Evolutionary conservation across 2,888 invertebrate species (phyloP).

Genomic region (Onthophagus sagittarius): DNA sequence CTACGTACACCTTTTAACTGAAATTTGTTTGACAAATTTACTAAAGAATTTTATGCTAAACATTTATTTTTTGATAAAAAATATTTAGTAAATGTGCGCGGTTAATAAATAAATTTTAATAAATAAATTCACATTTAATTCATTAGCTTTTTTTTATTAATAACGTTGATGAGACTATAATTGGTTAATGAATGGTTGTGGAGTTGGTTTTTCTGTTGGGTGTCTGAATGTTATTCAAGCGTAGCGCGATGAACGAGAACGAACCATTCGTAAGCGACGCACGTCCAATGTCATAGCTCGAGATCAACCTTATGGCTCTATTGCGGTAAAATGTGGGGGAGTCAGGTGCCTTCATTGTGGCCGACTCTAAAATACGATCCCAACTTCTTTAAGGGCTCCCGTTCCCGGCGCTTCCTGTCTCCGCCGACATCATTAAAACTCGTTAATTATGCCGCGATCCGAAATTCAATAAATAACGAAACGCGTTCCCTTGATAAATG

Average conservation of each 20-base stretch:
- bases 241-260: conserved; percentile 49
- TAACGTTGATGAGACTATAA: neutral
- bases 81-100: too few species aligned
- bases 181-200: neutral
- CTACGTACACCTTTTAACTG: neutral
- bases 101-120: neutral
- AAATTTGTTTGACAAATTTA: too few species aligned
- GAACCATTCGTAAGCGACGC: conserved; percentile 38
- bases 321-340: conserved; percentile 43
- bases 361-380: conserved; percentile 25
- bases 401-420: conserved; percentile 13
- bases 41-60: too few species aligned
- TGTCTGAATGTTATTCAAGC: conserved; percentile 40
- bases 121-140: neutral
- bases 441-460: conserved; percentile 38
- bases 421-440: conserved; percentile 38
- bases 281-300: conserved; percentile 40
- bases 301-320: conserved; percentile 45
- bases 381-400: conserved; percentile 25
- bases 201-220: neutral
- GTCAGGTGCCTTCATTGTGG: conserved; percentile 36
- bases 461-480: conserved; percentile 33
- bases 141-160: neutral
- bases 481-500: conserved; percentile 29
- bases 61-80: too few species aligned